A percentile compares a stretch with the other conserved stretches of the same genome.
phyloP scores from a whole-genome alignment of 2,888 invertebrate species.

The Cephus pygmeus region DNA sequence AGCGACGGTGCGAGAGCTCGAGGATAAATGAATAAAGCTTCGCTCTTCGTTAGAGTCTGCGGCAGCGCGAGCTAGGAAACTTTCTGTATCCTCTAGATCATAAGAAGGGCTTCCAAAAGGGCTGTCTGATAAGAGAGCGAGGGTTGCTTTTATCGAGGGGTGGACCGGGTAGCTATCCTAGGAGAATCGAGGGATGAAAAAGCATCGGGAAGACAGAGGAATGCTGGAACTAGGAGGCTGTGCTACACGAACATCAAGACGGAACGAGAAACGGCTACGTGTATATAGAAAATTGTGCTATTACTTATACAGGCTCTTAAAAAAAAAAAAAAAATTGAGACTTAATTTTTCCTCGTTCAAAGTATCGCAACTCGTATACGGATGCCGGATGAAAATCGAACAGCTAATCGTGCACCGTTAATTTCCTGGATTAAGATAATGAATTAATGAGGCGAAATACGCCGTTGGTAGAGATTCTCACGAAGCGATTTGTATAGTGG shows the following conservation, averaged over 20 bases:
- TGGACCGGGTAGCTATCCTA: background rate
- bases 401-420: background rate
- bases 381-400: background rate
- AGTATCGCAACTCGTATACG: background rate
- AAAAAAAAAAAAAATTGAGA: background rate
- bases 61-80: background rate
- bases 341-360: background rate
- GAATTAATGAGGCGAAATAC: background rate
- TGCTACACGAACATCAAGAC: background rate
- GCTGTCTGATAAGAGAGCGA: background rate
- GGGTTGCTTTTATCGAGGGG: background rate
- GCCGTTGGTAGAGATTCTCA: background rate
- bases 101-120: background rate
- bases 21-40: slow-evolving; percentile 29
- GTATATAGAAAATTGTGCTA: no score
- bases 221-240: background rate
- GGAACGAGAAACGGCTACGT: background rate
- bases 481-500: background rate
- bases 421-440: background rate
- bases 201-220: background rate
- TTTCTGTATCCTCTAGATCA: background rate
- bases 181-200: background rate
- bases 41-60: slow-evolving; percentile 4
- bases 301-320: background rate
- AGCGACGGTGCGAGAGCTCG: slow-evolving; percentile 17